Evolutionary conservation across 2,113 vertebrate species (phyloP).

Genomic region (Datnioides undecimradiatus): DNA sequence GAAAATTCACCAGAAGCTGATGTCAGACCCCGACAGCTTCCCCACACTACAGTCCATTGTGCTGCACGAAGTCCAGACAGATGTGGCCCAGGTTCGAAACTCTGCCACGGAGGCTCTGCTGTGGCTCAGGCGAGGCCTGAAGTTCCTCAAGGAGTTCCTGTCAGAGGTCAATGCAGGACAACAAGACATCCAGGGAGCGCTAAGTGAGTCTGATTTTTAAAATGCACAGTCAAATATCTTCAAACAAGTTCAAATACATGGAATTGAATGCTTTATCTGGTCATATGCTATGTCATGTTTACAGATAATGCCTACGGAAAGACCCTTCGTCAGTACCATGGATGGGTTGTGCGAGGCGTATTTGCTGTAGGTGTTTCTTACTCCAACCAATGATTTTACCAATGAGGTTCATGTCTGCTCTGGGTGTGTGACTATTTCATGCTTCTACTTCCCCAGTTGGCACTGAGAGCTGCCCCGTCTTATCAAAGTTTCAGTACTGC

Average conservation of each 20-base stretch:
- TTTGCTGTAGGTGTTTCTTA: constrained; percentile 90
- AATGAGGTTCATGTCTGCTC: not conserved
- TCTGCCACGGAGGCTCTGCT: constrained; percentile 96
- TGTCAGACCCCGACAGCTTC: constrained; percentile 90
- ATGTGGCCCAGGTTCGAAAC: constrained; percentile 91
- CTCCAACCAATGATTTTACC: not conserved
- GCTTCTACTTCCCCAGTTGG: constrained; percentile 84
- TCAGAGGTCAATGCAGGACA: constrained; percentile 90
- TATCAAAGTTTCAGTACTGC: constrained; percentile 93
- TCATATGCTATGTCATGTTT: not conserved
- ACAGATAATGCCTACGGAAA: constrained; percentile 95
- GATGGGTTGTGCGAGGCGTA: constrained; percentile 97
- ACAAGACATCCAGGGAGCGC: constrained; percentile 92
- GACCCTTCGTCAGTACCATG: constrained; percentile 94
- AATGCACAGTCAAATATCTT: not conserved
- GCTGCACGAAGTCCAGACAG: constrained; percentile 89
- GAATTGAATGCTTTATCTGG: not conserved
- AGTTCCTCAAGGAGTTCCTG: constrained; percentile 97
- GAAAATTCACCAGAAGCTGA: constrained; percentile 98
- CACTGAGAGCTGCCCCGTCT: constrained; percentile 93
- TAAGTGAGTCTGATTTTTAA: constrained; percentile 88
- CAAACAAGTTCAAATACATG: not conserved
- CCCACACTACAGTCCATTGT: constrained; percentile 96
- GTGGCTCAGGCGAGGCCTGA: constrained; percentile 96
- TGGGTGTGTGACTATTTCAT: not conserved